phyloP scores from a whole-genome alignment of 2,888 invertebrate species.

The Tethea ocularis region DNA sequence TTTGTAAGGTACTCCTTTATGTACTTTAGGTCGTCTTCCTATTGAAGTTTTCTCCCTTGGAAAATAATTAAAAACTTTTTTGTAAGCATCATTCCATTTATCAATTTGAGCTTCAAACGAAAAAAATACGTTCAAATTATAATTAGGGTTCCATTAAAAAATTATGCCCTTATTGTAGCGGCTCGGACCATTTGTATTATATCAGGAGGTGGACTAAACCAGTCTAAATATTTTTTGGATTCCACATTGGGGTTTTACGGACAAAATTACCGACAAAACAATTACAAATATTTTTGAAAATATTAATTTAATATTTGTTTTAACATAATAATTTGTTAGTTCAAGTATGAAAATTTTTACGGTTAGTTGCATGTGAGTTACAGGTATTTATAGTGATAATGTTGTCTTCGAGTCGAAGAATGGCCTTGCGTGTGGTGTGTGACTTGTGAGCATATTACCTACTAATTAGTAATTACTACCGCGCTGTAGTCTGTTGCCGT shows the following conservation, averaged over 20 bases:
- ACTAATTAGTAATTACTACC: constrained; percentile 23
- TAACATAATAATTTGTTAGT: constrained; percentile 14
- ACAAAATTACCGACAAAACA: constrained; percentile 18
- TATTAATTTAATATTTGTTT: constrained; percentile 4
- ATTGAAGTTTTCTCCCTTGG: neutral
- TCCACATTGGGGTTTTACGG: neutral
- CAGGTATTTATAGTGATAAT: constrained; percentile 13
- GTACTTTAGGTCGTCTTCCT: neutral
- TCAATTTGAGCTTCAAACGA: neutral
- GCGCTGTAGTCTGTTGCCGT: constrained; percentile 5
- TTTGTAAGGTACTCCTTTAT: neutral
- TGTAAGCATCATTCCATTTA: neutral
- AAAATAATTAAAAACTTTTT: neutral
- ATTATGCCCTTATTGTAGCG: neutral
- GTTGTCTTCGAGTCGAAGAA: constrained; percentile 15
- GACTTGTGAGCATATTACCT: constrained; percentile 15
- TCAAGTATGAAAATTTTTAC: constrained; percentile 26
- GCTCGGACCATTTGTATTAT: neutral
- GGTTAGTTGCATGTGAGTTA: constrained; percentile 26
- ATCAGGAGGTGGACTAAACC: neutral
- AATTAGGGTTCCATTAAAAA: neutral
- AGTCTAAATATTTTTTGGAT: neutral
- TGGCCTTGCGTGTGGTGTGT: constrained; percentile 14
- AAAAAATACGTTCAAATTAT: neutral
- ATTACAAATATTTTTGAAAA: constrained; percentile 13